A percentile compares a stretch with the other conserved stretches of the same genome.
phyloP scores from a whole-genome alignment of 2,888 invertebrate species.

The Cataglyphis cursor region DNA sequence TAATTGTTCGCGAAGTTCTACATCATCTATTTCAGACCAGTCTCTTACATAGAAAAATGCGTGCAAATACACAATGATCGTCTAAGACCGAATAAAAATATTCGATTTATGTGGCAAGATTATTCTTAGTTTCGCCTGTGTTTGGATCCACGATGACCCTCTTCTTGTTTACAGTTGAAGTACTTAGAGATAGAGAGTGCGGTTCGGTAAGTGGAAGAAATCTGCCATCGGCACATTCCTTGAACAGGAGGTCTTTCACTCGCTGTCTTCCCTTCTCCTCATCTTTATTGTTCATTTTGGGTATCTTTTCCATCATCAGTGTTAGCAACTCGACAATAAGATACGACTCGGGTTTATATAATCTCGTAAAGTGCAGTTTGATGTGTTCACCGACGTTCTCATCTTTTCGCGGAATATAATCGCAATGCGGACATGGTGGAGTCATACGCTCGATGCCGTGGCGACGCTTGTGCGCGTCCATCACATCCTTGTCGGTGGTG shows the following conservation, averaged over 20 bases:
- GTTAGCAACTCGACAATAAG: slow-evolving; percentile 81
- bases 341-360: slow-evolving; percentile 84
- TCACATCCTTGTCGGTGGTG: slow-evolving; percentile 78
- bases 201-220: slow-evolving; percentile 78
- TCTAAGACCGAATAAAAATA: neutral
- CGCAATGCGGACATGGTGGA: slow-evolving; percentile 83
- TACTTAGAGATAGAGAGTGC: slow-evolving; percentile 62
- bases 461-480: slow-evolving; percentile 82
- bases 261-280: slow-evolving; percentile 70
- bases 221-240: slow-evolving; percentile 80
- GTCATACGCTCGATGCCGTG: slow-evolving; percentile 84
- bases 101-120: slow-evolving; percentile 52
- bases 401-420: slow-evolving; percentile 84
- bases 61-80: slow-evolving; percentile 6
- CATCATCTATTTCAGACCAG: neutral
- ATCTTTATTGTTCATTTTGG: slow-evolving; percentile 65
- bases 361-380: slow-evolving; percentile 81
- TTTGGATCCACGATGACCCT: slow-evolving; percentile 83
- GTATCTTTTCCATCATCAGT: slow-evolving; percentile 76
- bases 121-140: slow-evolving; percentile 83
- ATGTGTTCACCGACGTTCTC: slow-evolving; percentile 83
- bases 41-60: slow-evolving; percentile 42
- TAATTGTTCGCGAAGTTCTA: neutral
- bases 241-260: slow-evolving; percentile 76
- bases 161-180: slow-evolving; percentile 74